phyloP scores from a whole-genome alignment of 2,888 invertebrate genomes.

The Scaptomyza cyrtandrae region DNA sequence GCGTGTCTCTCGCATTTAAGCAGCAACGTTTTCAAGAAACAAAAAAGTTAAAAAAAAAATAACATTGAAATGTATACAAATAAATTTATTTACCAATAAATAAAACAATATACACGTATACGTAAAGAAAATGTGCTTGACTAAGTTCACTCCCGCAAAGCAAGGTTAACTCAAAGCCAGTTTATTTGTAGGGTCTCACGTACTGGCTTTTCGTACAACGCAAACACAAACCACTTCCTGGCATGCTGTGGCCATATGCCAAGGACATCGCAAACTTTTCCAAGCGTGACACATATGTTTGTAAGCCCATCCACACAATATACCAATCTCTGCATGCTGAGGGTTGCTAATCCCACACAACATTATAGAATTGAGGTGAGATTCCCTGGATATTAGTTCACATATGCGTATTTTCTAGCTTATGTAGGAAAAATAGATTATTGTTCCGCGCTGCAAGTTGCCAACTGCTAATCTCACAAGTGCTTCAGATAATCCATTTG shows the following conservation, averaged over 20 bases:
- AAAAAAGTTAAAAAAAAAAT: slow-evolving; percentile 65
- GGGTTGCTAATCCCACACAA: background rate
- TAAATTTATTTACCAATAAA: slow-evolving; percentile 22
- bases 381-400: slow-evolving; percentile 14
- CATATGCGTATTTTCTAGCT: slow-evolving; percentile 15
- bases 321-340: background rate
- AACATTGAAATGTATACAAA: slow-evolving; percentile 29
- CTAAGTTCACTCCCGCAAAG: slow-evolving; percentile 3
- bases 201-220: slow-evolving; percentile 7
- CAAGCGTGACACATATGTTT: slow-evolving; percentile 22
- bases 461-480: background rate
- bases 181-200: slow-evolving; percentile 4
- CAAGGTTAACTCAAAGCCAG: slow-evolving; percentile 39
- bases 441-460: slow-evolving; percentile 6
- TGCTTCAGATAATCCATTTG: slow-evolving; percentile 6
- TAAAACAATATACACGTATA: slow-evolving; percentile 36
- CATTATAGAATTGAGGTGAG: slow-evolving; percentile 8
- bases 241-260: slow-evolving; percentile 17
- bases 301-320: slow-evolving; percentile 15
- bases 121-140: slow-evolving; percentile 9
- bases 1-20: slow-evolving; percentile 61
- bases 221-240: slow-evolving; percentile 12
- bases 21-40: slow-evolving; percentile 77
- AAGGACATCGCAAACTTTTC: slow-evolving; percentile 17
- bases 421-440: slow-evolving; percentile 18